A percentile compares a stretch with the other conserved stretches of the same genome.
Evolutionary conservation across 2,113 vertebrate genomes (phyloP).

Genomic region (Eudyptes chrysolophus): DNA sequence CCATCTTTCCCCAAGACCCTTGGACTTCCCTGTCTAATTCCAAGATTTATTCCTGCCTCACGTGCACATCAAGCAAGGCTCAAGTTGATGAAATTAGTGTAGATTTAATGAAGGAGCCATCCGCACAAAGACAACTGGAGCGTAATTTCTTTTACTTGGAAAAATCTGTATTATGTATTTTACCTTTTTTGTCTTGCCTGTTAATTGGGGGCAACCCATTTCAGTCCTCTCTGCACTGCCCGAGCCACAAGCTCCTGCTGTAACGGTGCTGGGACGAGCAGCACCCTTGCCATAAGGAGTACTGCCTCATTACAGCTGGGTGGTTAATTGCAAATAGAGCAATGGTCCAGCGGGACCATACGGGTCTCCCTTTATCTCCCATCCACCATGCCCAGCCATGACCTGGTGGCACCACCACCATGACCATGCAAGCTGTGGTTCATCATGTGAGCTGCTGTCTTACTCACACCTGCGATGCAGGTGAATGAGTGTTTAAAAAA

Average conservation of each 20-base stretch:
- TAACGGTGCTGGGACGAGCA: not conserved
- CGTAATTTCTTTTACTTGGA: not conserved
- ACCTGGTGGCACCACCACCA: not conserved
- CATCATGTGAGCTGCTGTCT: not conserved
- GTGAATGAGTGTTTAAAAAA: not conserved
- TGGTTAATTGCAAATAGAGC: not conserved
- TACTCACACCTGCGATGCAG: not conserved
- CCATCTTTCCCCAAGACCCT: not conserved
- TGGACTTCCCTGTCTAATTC: not conserved
- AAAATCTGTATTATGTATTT: not conserved
- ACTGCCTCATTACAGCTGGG: not conserved
- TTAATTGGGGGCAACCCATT: not conserved
- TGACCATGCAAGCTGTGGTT: not conserved
- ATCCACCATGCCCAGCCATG: accelerated
- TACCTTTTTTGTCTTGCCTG: not conserved
- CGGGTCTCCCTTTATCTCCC: not conserved
- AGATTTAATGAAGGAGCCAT: not conserved
- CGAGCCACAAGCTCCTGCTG: not conserved
- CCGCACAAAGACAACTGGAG: not conserved
- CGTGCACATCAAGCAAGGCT: not conserved
- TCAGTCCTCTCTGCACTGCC: not conserved
- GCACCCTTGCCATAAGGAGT: not conserved
- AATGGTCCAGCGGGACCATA: not conserved
- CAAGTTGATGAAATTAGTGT: not conserved
- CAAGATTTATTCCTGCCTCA: not conserved